These are phyloP conservation scores for Agriopis aurantiaria DNA, from an alignment of 2,888 invertebrate genomes.

Conservation along the genomic window DNA sequence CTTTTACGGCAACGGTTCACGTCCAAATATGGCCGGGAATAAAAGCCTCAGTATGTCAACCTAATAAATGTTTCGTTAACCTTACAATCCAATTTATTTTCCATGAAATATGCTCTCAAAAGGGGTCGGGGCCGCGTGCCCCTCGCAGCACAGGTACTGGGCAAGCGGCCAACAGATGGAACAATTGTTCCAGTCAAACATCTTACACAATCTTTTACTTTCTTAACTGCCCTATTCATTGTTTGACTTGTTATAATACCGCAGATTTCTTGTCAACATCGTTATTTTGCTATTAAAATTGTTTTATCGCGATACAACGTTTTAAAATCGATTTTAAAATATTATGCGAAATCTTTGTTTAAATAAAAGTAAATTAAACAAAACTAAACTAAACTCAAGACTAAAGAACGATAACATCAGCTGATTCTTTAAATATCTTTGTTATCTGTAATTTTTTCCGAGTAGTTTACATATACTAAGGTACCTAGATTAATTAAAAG, in stretches of 20 bases:
- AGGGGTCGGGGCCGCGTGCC: conserved; percentile 59
- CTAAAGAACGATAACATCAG: too few species aligned
- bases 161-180: conserved; percentile 79
- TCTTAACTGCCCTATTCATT: conserved; percentile 21
- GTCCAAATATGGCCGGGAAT: conserved; percentile 19
- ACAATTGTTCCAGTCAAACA: conserved; percentile 57
- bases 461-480: neutral
- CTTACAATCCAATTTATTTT: conserved; percentile 49
- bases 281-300: neutral
- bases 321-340: neutral
- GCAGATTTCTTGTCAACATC: conserved; percentile 10
- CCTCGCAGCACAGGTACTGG: conserved; percentile 64
- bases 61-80: conserved; percentile 48
- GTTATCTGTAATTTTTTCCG: too few species aligned
- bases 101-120: conserved; percentile 52
- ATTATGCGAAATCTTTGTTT: neutral
- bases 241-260: conserved; percentile 13
- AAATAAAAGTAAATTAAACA: too few species aligned
- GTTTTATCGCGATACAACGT: neutral
- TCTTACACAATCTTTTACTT: conserved; percentile 27
- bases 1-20: conserved; percentile 24
- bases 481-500: neutral
- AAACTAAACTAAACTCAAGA: too few species aligned
- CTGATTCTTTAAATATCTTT: too few species aligned
- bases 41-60: conserved; percentile 37